Evolutionary conservation across 1,140 invertebrate species (phyloP), one percentile per base, ranked within the genome.

Genomic region (Pseudomyrmex concolor): DNA sequence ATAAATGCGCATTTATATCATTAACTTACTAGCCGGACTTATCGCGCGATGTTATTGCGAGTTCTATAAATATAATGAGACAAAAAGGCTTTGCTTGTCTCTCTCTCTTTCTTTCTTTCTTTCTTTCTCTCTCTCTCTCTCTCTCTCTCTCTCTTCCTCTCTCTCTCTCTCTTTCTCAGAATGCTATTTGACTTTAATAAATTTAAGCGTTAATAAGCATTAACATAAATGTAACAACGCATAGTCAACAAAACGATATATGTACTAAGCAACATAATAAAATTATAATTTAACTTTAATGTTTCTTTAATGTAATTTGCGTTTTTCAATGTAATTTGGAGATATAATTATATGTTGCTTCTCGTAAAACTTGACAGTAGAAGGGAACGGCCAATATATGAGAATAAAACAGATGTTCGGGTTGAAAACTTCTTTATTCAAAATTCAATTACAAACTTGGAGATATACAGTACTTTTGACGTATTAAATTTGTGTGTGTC

Each of bases 11-110:
- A 57, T 68, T 78, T 17, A 15, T 78, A 59, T 70, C 66, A 80
- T 80, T 80, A 80, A 80, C 66, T 80, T 80, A 76, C 62, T 54
- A 25, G 3, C 55, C 19, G 17, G 57, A 22, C 22, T 76, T 76
- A 80, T 70, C 51, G 54, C 54, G 19, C 43, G 19, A 12, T 68
- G 2, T 48, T 59, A 59, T 78, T 70, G 43, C 43, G 19, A 68
- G 8, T 62, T 17, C 22, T 60, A 76, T 34, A 19, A 64, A 66
- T 43, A 25, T 25, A 22, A 9, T 12, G 13, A 10, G 8, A 45
- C 64, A 59, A 13, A 15, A 2, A 2, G 34, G 5, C 34, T 34
- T 12, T 22, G 45, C 12, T 34, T 22, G 45, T 9, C n/a, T n/a
- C n/a, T n/a, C n/a, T n/a, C n/a, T n/a, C n/a, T n/a, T n/a, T n/a